Percentiles rank a stretch among this genome's conserved stretches.
Conservation (phyloP, 1,140 invertebrate species). For the Teleogryllus occipitalis region DNA sequence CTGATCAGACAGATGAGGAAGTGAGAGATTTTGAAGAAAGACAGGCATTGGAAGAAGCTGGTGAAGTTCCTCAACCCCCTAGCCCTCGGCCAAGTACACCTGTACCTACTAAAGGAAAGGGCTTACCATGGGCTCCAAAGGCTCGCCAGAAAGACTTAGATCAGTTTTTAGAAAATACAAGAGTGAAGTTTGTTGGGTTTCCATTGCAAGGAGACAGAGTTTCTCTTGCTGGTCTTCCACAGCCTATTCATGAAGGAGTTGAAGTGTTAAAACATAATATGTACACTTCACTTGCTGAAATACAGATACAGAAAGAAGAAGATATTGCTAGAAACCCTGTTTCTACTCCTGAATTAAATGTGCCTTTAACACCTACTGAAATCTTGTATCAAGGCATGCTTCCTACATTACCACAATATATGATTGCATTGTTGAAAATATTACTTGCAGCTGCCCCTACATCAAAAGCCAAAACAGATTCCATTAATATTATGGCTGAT, state of each 20-base stretch:
- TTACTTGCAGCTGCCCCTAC: conserved; percentile 94
- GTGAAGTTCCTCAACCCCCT: conserved; percentile 37
- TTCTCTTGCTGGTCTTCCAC: conserved; percentile 84
- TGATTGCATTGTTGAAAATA: conserved; percentile 95
- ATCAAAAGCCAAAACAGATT: conserved; percentile 95
- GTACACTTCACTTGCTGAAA: conserved; percentile 72
- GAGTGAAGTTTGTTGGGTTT: conserved; percentile 94
- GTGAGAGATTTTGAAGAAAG: conserved; percentile 40
- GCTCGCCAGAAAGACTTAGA: conserved; percentile 91
- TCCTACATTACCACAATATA: conserved; percentile 89
- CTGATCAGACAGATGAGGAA: conserved; percentile 35
- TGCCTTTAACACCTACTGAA: conserved; percentile 73
- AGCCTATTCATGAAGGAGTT: conserved; percentile 91
- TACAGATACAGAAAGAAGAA: conserved; percentile 76
- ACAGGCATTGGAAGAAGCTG: conserved; percentile 34
- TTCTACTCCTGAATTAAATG: conserved; percentile 54
- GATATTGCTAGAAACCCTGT: conserved; percentile 67
- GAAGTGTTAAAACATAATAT: conserved; percentile 81
- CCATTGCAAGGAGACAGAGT: conserved; percentile 73
- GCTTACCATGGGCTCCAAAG: conserved; percentile 92
- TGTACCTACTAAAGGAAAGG: conserved; percentile 32
- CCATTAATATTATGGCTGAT: conserved; percentile 97
- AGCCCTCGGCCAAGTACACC: conserved; percentile 45
- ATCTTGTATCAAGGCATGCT: conserved; percentile 85
- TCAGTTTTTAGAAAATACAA: conserved; percentile 79